A percentile compares a stretch with the other conserved stretches of the same genome.
Conservation (phyloP, 2,113 vertebrate species). For the Sebastes schlegelii region DNA sequence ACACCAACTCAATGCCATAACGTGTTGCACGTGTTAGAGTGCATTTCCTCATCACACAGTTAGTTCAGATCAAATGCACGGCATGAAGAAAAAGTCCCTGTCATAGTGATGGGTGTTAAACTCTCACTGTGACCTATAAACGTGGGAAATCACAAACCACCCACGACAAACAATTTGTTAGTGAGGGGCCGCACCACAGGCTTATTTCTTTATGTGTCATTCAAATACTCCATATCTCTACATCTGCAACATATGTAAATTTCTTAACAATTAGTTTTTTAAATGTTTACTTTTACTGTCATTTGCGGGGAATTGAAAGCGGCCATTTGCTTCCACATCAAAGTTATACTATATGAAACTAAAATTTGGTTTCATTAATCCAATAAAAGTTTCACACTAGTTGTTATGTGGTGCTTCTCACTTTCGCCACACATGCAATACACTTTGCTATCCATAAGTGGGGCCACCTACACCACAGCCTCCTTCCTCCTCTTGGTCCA, state of each 20-base stretch:
- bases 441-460: neutral
- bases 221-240: accelerated
- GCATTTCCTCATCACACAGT: neutral
- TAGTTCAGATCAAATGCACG: neutral
- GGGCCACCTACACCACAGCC: constrained; percentile 38
- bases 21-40: neutral
- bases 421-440: neutral
- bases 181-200: constrained; percentile 5
- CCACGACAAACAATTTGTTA: constrained; percentile 38
- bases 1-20: neutral
- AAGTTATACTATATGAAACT: neutral
- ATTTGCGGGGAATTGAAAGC: neutral
- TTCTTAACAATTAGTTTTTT: neutral
- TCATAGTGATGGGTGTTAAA: constrained; percentile 18
- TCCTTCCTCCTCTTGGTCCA: constrained; percentile 41
- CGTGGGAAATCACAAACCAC: constrained; percentile 59
- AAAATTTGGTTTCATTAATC: constrained; percentile 12
- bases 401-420: neutral
- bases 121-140: constrained; percentile 47
- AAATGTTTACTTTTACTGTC: neutral
- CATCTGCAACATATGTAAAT: neutral
- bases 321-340: accelerated
- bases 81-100: constrained; percentile 57
- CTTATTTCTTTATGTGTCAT: neutral
- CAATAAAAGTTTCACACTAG: constrained; percentile 1